phyloP scores from a whole-genome alignment of 1,140 invertebrate species.

The Drosophila eugracilis region DNA sequence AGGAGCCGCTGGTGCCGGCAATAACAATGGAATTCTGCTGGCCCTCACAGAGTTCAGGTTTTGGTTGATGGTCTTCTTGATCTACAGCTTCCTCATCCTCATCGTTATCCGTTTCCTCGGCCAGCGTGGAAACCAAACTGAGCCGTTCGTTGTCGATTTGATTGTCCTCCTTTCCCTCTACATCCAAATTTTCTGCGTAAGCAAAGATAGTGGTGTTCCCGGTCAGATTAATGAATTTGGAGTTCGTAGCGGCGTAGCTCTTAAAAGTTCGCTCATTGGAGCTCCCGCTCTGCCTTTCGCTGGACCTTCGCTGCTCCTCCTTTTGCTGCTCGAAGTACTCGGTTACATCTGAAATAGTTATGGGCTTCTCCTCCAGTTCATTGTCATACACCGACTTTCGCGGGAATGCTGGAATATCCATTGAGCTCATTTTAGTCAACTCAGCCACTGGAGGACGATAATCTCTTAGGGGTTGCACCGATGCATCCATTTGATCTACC shows the following conservation, averaged over 20 bases:
- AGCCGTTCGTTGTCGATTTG: slow-evolving; percentile 55
- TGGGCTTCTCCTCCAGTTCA: slow-evolving; percentile 44
- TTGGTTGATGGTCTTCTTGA: not conserved
- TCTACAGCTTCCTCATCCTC: not conserved
- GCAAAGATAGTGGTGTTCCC: slow-evolving; percentile 54
- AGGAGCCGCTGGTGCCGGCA: slow-evolving; percentile 34
- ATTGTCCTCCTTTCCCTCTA: not conserved
- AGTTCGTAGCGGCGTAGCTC: slow-evolving; percentile 33
- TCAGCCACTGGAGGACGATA: not conserved
- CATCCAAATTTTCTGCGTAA: slow-evolving; percentile 4
- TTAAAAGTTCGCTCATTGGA: slow-evolving; percentile 46
- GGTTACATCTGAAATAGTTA: slow-evolving; percentile 65
- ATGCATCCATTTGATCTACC: slow-evolving; percentile 9
- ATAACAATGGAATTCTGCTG: slow-evolving; percentile 3
- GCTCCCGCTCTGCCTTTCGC: slow-evolving; percentile 16
- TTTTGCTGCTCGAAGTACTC: slow-evolving; percentile 36
- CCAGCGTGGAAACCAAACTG: slow-evolving; percentile 66
- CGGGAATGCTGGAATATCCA: not conserved
- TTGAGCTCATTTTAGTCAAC: not conserved
- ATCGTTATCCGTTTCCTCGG: slow-evolving; percentile 34
- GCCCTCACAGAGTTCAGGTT: slow-evolving; percentile 35
- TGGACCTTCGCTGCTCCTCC: slow-evolving; percentile 10
- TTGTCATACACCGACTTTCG: not conserved
- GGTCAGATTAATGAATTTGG: slow-evolving; percentile 51
- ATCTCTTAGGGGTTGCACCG: slow-evolving; percentile 29